Base-by-base conservation (phyloP, 2,113 vertebrate species). In the Oreamnos americanus region DNA sequence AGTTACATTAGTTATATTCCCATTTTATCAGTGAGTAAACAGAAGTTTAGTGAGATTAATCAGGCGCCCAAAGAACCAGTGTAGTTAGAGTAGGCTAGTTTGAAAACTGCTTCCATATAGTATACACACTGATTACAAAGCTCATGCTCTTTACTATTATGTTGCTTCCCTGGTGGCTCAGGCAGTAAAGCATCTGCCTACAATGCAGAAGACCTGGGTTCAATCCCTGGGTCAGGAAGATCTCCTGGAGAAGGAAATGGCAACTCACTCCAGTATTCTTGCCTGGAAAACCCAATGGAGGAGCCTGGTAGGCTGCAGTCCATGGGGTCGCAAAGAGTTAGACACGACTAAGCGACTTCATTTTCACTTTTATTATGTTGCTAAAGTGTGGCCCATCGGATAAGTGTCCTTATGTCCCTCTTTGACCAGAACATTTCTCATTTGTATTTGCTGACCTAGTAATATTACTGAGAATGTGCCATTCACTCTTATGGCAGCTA, bases 31-130 rank as follows among this genome's bases (percentile, higher is more conserved):
- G 57, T 88, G 26, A 88, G 39, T 84, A 94, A 92, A 83, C 39
- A 49, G 21, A 96, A 87, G 39, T 91, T 97, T 87, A 76, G 36
- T 91, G 78, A 87, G 19, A 12, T 87, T 94, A 94, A 64, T 90
- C 82, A 96, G 74, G 4, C 62, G 2, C 43, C 60, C 30, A 62
- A 74, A 33, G 74, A 94, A 86, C 45, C 36, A 76, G 30, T 39
- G 30, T 57, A 58, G 12, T 74, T 55, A 86, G 78, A 90, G 85
- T 90, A 82, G 60, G 19, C 11, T 87, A 94, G 33, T 79, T 96
- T 78, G 57, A 78, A 96, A 95, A 84, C 39, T 83, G 21, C 30
- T 96, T 78, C 74, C 25, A 36, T 71, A 58, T 64, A 51, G 47
- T 64, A 83, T 30, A 16, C 23, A 90, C 39, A 87, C 33, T 78